A percentile compares a stretch with the other conserved stretches of the same genome.
Conservation (phyloP, 2,888 invertebrate species). For the Megamerina dolium region DNA sequence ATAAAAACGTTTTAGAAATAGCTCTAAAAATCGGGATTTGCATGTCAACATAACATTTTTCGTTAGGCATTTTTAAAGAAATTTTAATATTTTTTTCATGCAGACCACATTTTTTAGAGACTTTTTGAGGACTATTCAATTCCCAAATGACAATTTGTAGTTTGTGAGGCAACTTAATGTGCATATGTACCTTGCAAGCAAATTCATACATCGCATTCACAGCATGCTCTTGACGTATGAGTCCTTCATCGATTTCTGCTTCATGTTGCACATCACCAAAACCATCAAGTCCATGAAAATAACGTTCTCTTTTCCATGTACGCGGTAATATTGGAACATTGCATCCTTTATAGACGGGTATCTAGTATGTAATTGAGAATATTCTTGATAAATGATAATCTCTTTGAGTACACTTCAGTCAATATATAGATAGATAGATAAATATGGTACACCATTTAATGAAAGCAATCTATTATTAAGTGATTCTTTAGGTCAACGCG, state of each 20-base stretch:
- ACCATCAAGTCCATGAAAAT: constrained; percentile 59
- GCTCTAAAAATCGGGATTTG: too few species aligned
- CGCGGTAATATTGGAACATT: constrained; percentile 34
- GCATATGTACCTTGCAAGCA: constrained; percentile 51
- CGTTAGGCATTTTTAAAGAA: neutral
- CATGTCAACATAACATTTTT: too few species aligned
- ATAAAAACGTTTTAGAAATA: too few species aligned
- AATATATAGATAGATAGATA: too few species aligned
- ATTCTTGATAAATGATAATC: neutral
- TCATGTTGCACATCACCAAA: constrained; percentile 58
- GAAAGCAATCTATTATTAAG: too few species aligned
- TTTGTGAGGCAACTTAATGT: neutral
- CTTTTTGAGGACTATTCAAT: too few species aligned
- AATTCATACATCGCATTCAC: constrained; percentile 57
- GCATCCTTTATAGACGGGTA: constrained; percentile 34
- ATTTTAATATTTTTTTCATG: neutral
- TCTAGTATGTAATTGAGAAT: constrained; percentile 16
- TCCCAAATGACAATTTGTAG: neutral
- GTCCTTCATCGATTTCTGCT: constrained; percentile 44
- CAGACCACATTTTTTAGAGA: neutral
- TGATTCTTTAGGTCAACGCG: too few species aligned
- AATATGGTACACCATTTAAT: too few species aligned
- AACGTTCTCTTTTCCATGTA: constrained; percentile 16
- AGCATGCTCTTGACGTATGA: constrained; percentile 53
- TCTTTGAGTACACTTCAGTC: too few species aligned